Evolutionary conservation across 1,140 invertebrate species (phyloP).

Genomic region (Ostrea edulis): DNA sequence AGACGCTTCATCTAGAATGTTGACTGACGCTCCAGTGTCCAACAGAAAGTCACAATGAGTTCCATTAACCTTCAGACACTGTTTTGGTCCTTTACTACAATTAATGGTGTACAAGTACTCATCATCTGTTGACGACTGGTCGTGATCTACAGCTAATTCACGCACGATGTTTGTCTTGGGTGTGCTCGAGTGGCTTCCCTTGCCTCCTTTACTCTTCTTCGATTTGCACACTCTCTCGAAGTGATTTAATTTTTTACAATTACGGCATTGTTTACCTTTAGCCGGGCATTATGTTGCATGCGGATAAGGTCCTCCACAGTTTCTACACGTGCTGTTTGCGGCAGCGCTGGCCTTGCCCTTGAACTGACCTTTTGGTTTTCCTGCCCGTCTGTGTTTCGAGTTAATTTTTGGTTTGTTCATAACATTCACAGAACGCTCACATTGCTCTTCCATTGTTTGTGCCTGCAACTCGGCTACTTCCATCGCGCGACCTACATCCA

Average conservation of each 20-base stretch:
- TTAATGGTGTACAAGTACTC: conserved; percentile 23
- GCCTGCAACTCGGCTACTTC: background rate
- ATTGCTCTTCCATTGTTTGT: background rate
- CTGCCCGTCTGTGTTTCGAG: background rate
- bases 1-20: background rate
- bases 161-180: background rate
- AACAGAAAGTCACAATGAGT: background rate
- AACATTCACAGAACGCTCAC: background rate
- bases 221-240: background rate
- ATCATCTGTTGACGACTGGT: background rate
- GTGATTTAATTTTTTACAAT: conserved; percentile 15
- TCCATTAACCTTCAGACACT: background rate
- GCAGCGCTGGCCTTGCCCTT: background rate
- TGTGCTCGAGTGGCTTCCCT: background rate
- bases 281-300: conserved; percentile 7
- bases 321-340: conserved; percentile 1
- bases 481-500: background rate
- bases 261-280: background rate
- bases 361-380: background rate
- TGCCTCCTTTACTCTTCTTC: background rate
- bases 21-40: background rate
- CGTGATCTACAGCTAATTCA: background rate
- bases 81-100: background rate
- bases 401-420: background rate
- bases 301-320: conserved; percentile 34